Conservation (phyloP, 2,888 invertebrate species). For the Phorcus lineatus region DNA sequence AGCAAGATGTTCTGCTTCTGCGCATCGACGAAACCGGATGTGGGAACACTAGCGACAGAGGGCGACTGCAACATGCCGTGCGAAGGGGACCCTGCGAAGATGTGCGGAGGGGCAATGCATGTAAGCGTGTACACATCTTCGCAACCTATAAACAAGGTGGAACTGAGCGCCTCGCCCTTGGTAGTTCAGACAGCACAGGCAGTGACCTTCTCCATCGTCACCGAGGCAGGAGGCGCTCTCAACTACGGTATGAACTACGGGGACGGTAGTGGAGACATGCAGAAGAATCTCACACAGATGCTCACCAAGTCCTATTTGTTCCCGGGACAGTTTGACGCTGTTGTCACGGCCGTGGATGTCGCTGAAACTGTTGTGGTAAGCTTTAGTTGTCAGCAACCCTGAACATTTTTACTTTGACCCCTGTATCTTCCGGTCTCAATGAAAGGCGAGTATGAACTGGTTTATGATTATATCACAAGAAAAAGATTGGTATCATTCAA, state of each 20-base stretch:
- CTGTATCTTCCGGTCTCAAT: too few relatives aligned
- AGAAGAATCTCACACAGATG: constrained; percentile 55
- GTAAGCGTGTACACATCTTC: constrained; percentile 52
- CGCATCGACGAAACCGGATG: constrained; percentile 33
- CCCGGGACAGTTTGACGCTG: constrained; percentile 66
- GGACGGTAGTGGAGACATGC: constrained; percentile 60
- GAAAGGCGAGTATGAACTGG: too few relatives aligned
- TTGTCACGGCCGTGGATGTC: constrained; percentile 60
- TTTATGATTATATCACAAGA: too few relatives aligned
- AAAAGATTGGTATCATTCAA: too few relatives aligned
- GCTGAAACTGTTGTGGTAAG: constrained; percentile 57
- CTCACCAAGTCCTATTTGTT: constrained; percentile 51
- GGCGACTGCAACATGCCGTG: constrained; percentile 47
- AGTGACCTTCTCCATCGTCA: constrained; percentile 36
- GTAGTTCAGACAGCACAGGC: constrained; percentile 26
- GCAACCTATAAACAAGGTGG: constrained; percentile 40
- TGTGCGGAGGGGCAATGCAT: constrained; percentile 54
- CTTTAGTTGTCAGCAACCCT: not conserved
- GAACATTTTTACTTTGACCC: too few relatives aligned
- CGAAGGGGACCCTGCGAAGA: constrained; percentile 40
- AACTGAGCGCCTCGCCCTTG: constrained; percentile 30
- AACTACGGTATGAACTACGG: constrained; percentile 69
- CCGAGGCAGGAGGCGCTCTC: constrained; percentile 43
- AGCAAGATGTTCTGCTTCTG: constrained; percentile 58
- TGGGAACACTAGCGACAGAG: not conserved